Percentiles rank a stretch among this genome's conserved stretches.
Conservation (phyloP, 1,140 invertebrate genomes). For the Ceratitis capitata region DNA sequence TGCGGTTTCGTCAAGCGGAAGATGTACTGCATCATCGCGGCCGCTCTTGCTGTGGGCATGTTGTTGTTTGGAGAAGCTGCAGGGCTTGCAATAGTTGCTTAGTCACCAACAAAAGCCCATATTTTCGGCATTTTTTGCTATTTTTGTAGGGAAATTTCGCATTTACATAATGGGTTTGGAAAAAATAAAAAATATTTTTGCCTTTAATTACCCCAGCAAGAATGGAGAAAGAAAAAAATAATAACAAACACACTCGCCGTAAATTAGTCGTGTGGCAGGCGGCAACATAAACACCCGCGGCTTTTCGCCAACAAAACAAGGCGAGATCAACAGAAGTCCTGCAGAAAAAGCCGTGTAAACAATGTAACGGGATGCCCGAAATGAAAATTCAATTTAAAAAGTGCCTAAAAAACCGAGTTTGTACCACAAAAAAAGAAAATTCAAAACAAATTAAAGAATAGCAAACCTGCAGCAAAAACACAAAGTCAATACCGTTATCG, state of each 20-base stretch:
- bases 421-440: neutral
- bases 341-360: neutral
- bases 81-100: neutral
- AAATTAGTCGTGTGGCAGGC: slow-evolving; percentile 11
- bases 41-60: neutral
- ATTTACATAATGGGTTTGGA: neutral
- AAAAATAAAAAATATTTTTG: neutral
- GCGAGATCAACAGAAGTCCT: too few relatives aligned
- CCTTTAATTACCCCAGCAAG: slow-evolving; percentile 11
- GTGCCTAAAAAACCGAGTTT: neutral
- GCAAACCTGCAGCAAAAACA: neutral
- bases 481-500: slow-evolving; percentile 5
- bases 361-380: neutral
- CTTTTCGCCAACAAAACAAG: neutral
- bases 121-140: neutral
- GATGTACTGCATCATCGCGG: slow-evolving; percentile 61
- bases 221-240: too few relatives aligned
- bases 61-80: neutral
- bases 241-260: neutral
- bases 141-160: neutral
- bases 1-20: slow-evolving; percentile 64
- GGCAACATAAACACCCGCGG: slow-evolving; percentile 5
- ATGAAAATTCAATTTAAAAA: slow-evolving; percentile 33
- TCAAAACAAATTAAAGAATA: neutral
- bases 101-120: neutral